phyloP scores from a whole-genome alignment of 2,113 vertebrate species.

The Thunnus thynnus region DNA sequence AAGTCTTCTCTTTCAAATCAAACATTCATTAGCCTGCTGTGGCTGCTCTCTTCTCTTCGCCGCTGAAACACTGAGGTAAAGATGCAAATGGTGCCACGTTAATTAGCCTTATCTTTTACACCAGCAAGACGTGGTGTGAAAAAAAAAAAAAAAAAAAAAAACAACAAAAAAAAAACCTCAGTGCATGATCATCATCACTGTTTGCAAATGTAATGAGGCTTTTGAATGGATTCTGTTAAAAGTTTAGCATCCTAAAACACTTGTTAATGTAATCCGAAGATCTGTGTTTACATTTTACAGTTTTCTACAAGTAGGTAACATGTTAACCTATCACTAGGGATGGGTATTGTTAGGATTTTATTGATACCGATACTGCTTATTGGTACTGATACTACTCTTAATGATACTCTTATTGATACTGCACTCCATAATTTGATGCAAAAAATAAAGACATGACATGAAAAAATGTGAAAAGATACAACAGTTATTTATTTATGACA shows the following conservation, averaged over 20 bases:
- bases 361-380: no score
- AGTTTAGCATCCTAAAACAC: slow-evolving; percentile 44
- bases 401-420: no score
- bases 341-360: no score
- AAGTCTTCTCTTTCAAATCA: slow-evolving; percentile 74
- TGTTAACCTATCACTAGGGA: neutral
- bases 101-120: slow-evolving; percentile 75
- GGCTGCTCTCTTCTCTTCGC: slow-evolving; percentile 57
- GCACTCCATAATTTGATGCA: no score
- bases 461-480: no score
- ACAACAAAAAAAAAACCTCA: slow-evolving; percentile 7
- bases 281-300: slow-evolving; percentile 16
- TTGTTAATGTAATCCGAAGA: slow-evolving; percentile 21
- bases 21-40: slow-evolving; percentile 76
- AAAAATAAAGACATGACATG: no score
- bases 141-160: slow-evolving; percentile 14
- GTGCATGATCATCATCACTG: slow-evolving; percentile 38
- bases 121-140: slow-evolving; percentile 55
- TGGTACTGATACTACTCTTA: no score
- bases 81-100: slow-evolving; percentile 68
- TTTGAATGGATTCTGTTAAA: slow-evolving; percentile 55
- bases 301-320: slow-evolving; percentile 17
- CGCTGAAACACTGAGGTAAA: slow-evolving; percentile 61
- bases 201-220: slow-evolving; percentile 60
- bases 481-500: no score